Conservation (phyloP, 2,797 vertebrate genomes). For the Ambastaia sidthimunki region DNA sequence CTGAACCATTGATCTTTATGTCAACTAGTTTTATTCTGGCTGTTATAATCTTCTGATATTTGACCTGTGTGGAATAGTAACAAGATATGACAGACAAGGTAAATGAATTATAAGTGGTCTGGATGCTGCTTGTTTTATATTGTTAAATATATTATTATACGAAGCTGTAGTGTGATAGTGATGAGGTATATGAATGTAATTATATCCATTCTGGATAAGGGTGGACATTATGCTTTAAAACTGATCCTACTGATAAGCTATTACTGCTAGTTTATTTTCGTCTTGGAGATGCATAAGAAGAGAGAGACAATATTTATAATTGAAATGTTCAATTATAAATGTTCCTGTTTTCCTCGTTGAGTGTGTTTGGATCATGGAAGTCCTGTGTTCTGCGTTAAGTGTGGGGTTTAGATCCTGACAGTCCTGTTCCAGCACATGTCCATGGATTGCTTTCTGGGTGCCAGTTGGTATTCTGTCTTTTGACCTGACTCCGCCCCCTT, state of each 20-base stretch:
- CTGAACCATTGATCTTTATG: slow-evolving; percentile 72
- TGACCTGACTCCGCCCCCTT: too few relatives aligned
- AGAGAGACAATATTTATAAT: too few relatives aligned
- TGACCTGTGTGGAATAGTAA: slow-evolving; percentile 67
- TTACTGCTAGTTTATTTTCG: slow-evolving; percentile 32
- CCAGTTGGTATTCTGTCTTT: too few relatives aligned
- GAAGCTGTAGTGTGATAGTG: neutral
- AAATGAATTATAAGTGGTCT: slow-evolving; percentile 69
- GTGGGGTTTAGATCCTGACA: too few relatives aligned
- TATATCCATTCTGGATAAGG: neutral
- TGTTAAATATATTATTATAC: neutral
- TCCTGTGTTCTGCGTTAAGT: too few relatives aligned
- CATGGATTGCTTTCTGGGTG: too few relatives aligned
- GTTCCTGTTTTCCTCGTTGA: too few relatives aligned
- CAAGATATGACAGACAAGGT: slow-evolving; percentile 51
- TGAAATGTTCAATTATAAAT: too few relatives aligned
- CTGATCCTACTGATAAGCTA: slow-evolving; percentile 27
- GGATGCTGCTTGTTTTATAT: neutral
- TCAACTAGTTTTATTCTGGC: slow-evolving; percentile 75
- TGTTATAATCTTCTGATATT: slow-evolving; percentile 75
- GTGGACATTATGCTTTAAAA: neutral
- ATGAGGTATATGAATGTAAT: slow-evolving; percentile 30
- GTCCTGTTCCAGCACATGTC: too few relatives aligned
- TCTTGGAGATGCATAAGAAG: too few relatives aligned
- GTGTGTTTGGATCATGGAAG: too few relatives aligned